Evolutionary conservation across 2,888 invertebrate genomes (phyloP).

Genomic region (Coenonympha glycerion): DNA sequence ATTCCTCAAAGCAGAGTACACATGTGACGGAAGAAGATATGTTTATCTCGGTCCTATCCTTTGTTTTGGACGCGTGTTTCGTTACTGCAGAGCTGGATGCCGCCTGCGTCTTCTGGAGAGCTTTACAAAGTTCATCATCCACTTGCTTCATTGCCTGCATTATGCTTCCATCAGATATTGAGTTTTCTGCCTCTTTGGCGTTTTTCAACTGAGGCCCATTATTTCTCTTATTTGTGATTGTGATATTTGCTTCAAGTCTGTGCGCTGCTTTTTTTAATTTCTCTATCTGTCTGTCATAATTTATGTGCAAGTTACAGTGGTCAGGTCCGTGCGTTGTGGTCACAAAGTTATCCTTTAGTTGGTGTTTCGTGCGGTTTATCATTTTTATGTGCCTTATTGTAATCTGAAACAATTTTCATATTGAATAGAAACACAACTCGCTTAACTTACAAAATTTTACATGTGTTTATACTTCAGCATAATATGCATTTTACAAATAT

Average conservation of each 20-base stretch:
- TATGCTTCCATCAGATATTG: no score
- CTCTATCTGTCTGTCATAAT: neutral
- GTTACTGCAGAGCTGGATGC: neutral
- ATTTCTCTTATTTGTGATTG: neutral
- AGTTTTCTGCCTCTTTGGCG: neutral
- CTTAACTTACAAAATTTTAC: no score
- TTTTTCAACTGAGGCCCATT: neutral
- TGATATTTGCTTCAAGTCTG: neutral
- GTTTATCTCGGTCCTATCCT: neutral
- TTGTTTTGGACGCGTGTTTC: neutral
- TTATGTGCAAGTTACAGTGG: neutral
- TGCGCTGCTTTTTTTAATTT: neutral
- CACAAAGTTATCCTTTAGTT: neutral
- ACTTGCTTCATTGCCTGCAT: no score
- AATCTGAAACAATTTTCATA: neutral
- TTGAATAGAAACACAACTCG: no score
- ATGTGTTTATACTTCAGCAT: no score
- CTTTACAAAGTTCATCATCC: no score
- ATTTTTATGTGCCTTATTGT: neutral
- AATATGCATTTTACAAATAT: no score
- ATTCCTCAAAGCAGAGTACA: neutral
- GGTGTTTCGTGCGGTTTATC: neutral
- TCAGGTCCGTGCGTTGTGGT: neutral
- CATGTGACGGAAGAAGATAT: neutral
- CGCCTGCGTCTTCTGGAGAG: no score